Evolutionary conservation across 1,140 invertebrate genomes (phyloP).

Genomic region (Solen grandis): DNA sequence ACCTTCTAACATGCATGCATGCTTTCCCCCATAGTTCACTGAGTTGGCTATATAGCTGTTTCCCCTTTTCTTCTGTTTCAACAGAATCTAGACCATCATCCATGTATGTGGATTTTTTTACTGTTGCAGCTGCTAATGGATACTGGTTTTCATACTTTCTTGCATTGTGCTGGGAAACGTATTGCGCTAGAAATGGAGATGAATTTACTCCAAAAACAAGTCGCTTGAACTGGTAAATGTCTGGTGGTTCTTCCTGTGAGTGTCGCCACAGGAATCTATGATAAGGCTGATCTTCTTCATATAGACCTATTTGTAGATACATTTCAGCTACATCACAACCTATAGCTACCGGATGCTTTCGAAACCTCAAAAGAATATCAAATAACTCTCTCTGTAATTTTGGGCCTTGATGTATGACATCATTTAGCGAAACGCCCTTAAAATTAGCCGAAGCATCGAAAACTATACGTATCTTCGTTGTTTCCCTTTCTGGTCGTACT

Average conservation of each 20-base stretch:
- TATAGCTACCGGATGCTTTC: slow-evolving; percentile 49
- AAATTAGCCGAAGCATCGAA: slow-evolving; percentile 47
- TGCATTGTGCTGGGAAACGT: slow-evolving; percentile 14
- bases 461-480: slow-evolving; percentile 45
- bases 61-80: not conserved
- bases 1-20: not conserved
- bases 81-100: slow-evolving; percentile 22
- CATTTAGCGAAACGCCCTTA: slow-evolving; percentile 44
- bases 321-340: slow-evolving; percentile 48
- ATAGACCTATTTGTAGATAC: slow-evolving; percentile 43
- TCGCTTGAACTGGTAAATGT: slow-evolving; percentile 37
- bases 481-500: slow-evolving; percentile 39
- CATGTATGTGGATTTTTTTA: slow-evolving; percentile 25
- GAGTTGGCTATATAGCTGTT: not conserved
- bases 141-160: not conserved
- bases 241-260: not conserved
- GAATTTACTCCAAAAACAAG: slow-evolving; percentile 45
- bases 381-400: slow-evolving; percentile 73
- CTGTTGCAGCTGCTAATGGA: slow-evolving; percentile 1
- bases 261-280: slow-evolving; percentile 46
- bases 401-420: slow-evolving; percentile 66
- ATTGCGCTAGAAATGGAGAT: slow-evolving; percentile 47
- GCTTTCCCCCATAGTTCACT: not conserved
- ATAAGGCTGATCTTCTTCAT: slow-evolving; percentile 7
- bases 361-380: slow-evolving; percentile 61